Conservation (phyloP, 1,140 invertebrate species). For the Anagrus nilaparvatae region DNA sequence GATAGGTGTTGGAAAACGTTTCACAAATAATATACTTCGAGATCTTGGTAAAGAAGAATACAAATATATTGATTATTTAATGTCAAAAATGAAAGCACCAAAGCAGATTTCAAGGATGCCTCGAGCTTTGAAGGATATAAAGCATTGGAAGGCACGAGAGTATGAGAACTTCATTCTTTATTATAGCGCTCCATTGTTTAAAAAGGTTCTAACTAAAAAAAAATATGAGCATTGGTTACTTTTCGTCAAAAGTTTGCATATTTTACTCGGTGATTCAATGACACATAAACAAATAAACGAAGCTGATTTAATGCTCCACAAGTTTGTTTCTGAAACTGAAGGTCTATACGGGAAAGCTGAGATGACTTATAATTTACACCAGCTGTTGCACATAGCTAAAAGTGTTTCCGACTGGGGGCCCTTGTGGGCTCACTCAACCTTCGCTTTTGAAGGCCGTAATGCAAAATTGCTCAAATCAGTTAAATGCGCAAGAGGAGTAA, state of each 20-base stretch:
- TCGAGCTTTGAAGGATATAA: not conserved
- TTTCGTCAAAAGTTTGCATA: constrained; percentile 8
- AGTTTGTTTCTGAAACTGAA: constrained; percentile 5
- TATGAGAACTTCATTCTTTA: constrained; percentile 16
- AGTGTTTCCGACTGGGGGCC: too few species aligned
- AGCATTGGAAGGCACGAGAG: constrained; percentile 14
- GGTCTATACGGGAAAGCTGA: too few species aligned
- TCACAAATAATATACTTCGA: not conserved
- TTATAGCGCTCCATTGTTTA: constrained; percentile 13
- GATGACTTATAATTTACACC: too few species aligned
- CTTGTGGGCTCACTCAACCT: too few species aligned
- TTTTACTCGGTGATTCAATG: not conserved
- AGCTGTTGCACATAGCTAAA: too few species aligned
- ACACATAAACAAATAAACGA: not conserved
- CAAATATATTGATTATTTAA: not conserved
- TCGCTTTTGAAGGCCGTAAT: too few species aligned
- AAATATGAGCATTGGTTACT: constrained; percentile 9
- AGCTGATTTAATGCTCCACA: not conserved
- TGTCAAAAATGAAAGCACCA: constrained; percentile 10
- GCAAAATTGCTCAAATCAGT: too few species aligned
- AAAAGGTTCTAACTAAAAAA: not conserved
- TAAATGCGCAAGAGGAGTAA: too few species aligned
- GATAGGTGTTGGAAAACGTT: not conserved
- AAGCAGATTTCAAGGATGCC: constrained; percentile 13
- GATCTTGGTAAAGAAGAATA: not conserved